Base-by-base conservation (phyloP, 1,140 invertebrate genomes). In the Helicoverpa armigera region DNA sequence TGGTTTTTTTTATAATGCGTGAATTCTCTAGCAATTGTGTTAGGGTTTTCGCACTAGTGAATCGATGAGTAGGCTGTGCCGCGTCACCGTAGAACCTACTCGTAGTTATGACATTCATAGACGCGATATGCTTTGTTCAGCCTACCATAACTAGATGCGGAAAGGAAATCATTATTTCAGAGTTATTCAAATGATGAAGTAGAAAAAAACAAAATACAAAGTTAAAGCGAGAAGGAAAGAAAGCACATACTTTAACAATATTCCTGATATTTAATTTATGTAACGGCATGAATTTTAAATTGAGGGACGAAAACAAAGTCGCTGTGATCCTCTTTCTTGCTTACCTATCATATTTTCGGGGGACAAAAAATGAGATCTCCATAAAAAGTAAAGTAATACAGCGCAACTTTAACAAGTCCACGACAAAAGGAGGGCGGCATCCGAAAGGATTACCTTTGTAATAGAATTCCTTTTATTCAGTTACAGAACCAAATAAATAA, bases 401-500 rank as follows among this genome's bases (percentile, higher is more conserved):
- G 50, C 48, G 29, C 11, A 13, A 53, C 67, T 29, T 70, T 23
- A 70, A 35, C 16, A 69, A 16, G 65, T 69, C 65, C 43, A 50
- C 65, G 65, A 69, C 16, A 69, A 50, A 69, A 69, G 16, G 43
- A 18, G 43, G 16, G 2, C 50, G 18, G 16, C 43, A 50, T 54
- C 51, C 48, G 23, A 67, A 70, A 69, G 51, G 51, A 73, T 31
- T 56, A 73, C 35, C n/a, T 74, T 74, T 67, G 63, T 74, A 73
- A 74, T 74, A 74, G 53, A 48, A 60, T 48, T 43, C 31, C 72
- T 76, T 63, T 76, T 76, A 76, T 76, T 76, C 54, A 63, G 31
- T 74, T 60, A 74, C 54, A 50, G 75, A 18, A 56, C 67, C 48
- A 61, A 78, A 67, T 78, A 53, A 78, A 67, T 78, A 76, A 76